Conservation (phyloP, 1,140 invertebrate genomes). For the Melipona quadrifasciata region DNA sequence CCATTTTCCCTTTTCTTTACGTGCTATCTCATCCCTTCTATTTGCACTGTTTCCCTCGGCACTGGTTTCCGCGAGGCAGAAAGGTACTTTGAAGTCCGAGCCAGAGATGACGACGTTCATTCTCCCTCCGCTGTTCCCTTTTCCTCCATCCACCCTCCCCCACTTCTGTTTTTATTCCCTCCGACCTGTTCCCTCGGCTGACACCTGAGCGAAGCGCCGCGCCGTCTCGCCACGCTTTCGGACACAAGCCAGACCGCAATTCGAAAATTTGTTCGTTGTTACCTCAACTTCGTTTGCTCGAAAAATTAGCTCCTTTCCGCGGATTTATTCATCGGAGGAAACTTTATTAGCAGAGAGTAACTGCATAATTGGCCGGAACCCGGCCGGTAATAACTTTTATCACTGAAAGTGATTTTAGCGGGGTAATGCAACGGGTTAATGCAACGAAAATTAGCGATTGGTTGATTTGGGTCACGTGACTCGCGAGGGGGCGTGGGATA, state of each 20-base stretch:
- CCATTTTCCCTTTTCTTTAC: conserved; percentile 45
- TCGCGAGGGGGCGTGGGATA: too few species aligned
- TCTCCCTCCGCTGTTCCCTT: not conserved
- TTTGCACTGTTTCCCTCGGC: conserved; percentile 57
- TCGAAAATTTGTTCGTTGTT: not conserved
- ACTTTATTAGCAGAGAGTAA: not conserved
- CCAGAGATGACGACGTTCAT: conserved; percentile 39
- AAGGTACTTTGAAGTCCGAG: conserved; percentile 64
- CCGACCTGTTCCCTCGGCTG: not conserved
- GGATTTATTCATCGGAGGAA: not conserved
- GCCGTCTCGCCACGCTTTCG: too few species aligned
- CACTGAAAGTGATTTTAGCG: too few species aligned
- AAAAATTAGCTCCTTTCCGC: not conserved
- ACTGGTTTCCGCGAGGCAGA: conserved; percentile 47
- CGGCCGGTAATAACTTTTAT: not conserved
- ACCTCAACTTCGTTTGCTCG: not conserved
- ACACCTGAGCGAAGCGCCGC: not conserved
- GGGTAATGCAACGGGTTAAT: too few species aligned
- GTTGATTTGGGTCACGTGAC: too few species aligned
- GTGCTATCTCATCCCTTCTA: conserved; percentile 57
- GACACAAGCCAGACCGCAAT: not conserved
- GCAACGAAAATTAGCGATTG: too few species aligned
- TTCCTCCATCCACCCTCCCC: too few species aligned
- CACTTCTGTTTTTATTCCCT: not conserved
- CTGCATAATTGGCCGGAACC: not conserved